Evolutionary conservation across 2,797 vertebrate genomes (phyloP).

Genomic region (Alectoris magna): DNA sequence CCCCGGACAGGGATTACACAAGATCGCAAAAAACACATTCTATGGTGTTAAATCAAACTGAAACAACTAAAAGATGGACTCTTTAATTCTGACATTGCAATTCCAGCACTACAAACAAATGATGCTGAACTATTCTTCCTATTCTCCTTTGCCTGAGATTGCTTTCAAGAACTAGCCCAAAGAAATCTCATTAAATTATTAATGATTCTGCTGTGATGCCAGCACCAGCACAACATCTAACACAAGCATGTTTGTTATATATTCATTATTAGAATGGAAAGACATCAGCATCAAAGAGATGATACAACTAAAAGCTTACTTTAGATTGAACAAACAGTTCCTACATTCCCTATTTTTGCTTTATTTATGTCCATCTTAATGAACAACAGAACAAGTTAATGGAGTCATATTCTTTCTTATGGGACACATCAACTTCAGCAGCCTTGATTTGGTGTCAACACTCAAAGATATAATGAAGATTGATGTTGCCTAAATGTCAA

Average conservation of each 20-base stretch:
- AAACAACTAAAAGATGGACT: neutral
- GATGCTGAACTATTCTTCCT: neutral
- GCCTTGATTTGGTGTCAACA: slow-evolving; percentile 81
- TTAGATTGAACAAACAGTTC: slow-evolving; percentile 25
- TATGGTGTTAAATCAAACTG: neutral
- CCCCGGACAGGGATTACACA: neutral
- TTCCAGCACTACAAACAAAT: neutral
- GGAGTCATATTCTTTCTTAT: slow-evolving; percentile 76
- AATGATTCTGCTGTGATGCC: neutral
- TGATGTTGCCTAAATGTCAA: slow-evolving; percentile 78
- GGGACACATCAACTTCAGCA: slow-evolving; percentile 59
- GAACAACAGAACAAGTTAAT: slow-evolving; percentile 73
- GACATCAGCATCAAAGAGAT: neutral
- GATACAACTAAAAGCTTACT: neutral
- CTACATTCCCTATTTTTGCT: slow-evolving; percentile 30
- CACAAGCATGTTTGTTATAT: neutral
- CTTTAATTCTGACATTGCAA: neutral
- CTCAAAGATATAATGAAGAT: slow-evolving; percentile 80
- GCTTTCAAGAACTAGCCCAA: neutral
- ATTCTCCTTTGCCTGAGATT: neutral
- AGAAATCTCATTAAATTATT: neutral
- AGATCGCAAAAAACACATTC: neutral
- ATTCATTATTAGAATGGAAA: neutral
- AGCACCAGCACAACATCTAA: neutral
- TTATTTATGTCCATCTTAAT: slow-evolving; percentile 78